These are phyloP conservation scores for Rhodeus uyekii DNA, from an alignment of 2,797 vertebrate species.

Conservation along the genomic window DNA sequence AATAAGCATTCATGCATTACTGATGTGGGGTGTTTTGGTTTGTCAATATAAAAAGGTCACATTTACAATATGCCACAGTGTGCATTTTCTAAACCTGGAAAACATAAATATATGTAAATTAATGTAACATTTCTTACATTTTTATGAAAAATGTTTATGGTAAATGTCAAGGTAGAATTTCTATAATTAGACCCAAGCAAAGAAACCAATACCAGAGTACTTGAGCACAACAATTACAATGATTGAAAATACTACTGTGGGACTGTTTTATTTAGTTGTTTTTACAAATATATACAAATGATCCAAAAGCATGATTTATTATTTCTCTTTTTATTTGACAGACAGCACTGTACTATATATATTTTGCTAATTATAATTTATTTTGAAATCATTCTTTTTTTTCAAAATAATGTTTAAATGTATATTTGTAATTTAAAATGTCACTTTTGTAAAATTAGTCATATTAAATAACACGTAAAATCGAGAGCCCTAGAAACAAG, in stretches of 20 bases:
- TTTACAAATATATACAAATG: not conserved
- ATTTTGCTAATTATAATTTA: not conserved
- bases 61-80: not conserved
- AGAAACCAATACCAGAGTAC: not conserved
- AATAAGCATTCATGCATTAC: conserved; percentile 23
- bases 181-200: not conserved
- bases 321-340: not conserved
- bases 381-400: too few relatives aligned
- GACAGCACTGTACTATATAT: not conserved
- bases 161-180: not conserved
- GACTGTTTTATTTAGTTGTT: not conserved
- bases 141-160: not conserved
- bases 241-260: not conserved
- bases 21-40: conserved; percentile 11
- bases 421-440: not conserved
- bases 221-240: not conserved
- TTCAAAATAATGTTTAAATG: too few relatives aligned
- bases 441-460: not conserved
- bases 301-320: not conserved
- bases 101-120: not conserved
- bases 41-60: conserved; percentile 22
- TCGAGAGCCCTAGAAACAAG: not conserved
- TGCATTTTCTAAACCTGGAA: conserved; percentile 17
- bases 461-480: not conserved
- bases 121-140: not conserved